A percentile compares a stretch with the other conserved stretches of the same genome.
Conservation (phyloP, 2,797 vertebrate species). For the Epinephelus coioides region DNA sequence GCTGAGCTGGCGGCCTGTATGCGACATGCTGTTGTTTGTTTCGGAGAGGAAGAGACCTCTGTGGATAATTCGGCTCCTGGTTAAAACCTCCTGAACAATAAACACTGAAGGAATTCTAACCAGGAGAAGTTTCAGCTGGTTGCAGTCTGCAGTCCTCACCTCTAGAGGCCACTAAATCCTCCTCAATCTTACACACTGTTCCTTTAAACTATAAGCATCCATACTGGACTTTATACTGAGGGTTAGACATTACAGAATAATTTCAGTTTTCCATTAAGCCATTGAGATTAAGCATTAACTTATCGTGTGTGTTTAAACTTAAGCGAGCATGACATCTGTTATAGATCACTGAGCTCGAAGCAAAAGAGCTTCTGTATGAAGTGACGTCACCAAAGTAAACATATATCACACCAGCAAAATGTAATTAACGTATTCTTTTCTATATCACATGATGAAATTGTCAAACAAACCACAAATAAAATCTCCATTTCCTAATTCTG, state of each 20-base stretch:
- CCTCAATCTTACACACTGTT: too few species aligned
- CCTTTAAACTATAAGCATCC: too few species aligned
- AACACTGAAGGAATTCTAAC: too few species aligned
- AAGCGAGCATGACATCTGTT: conserved; percentile 1
- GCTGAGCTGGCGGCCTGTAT: too few species aligned
- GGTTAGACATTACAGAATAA: conserved; percentile 31
- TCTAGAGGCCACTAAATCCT: too few species aligned
- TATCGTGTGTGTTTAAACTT: conserved; percentile 8
- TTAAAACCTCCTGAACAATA: too few species aligned
- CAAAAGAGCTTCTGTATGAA: background rate
- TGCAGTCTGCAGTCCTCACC: too few species aligned
- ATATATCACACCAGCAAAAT: background rate
- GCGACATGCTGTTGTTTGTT: too few species aligned
- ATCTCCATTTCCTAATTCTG: conserved; percentile 19
- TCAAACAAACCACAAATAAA: conserved; percentile 2
- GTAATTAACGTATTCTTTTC: background rate
- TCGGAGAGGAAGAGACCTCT: too few species aligned
- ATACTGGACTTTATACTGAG: background rate
- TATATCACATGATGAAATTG: background rate
- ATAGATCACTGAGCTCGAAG: background rate
- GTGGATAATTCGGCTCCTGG: too few species aligned
- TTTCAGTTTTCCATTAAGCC: conserved; percentile 22
- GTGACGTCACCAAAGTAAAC: background rate
- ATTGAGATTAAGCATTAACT: conserved; percentile 54
- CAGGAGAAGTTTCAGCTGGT: too few species aligned